Base-by-base conservation (phyloP, 2,888 invertebrate genomes). In the Chymomyza fuscimana region DNA sequence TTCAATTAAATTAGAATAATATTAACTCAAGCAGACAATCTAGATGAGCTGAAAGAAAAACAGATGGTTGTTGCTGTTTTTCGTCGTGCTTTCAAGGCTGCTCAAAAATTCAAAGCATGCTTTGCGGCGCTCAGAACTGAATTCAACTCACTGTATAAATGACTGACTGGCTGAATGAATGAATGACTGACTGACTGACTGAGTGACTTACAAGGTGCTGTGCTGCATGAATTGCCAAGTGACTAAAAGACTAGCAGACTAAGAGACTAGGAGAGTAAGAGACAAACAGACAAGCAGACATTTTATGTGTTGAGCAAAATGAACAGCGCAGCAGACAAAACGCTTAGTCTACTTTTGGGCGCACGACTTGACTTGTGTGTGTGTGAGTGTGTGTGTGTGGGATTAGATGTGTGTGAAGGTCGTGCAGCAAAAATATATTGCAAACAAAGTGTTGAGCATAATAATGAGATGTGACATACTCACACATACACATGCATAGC, bases 401-500 rank as follows among this genome's bases (percentile, higher is more conserved):
- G 67, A 25, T 72, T 69, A 69, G 25, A 58, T 72, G 73, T 75
- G 79, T 79, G 79, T 81, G 83, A 84, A 84, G 86, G 83, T 84
- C 88, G 87, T 80, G 16, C 52, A 15, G 67, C 54, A 32, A 68
- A 65, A 72, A 72, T 32, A 77, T 79, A 81, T 78, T 68, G 66
- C 74, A 76, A 80, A 76, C 78, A 74, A 80, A 86, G 85, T 86
- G 85, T 84, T 76, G 78, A 84, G 85, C 88, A 88, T 85, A 85
- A 81, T 80, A 85, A 88, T 84, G 73, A 81, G 87, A 32, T 52
- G 36, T 52, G 63, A 22, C 32, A 52, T 32, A 50, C 32, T 61
- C 32, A 51, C 51, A 29, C 10, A 52, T 10, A 66, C 65, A 64
- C 65, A 64, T 22, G 25, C 59, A 73, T 29, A 61, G 22, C 65